Evolutionary conservation across 2,113 vertebrate species (phyloP).

Genomic region (Gambusia affinis): DNA sequence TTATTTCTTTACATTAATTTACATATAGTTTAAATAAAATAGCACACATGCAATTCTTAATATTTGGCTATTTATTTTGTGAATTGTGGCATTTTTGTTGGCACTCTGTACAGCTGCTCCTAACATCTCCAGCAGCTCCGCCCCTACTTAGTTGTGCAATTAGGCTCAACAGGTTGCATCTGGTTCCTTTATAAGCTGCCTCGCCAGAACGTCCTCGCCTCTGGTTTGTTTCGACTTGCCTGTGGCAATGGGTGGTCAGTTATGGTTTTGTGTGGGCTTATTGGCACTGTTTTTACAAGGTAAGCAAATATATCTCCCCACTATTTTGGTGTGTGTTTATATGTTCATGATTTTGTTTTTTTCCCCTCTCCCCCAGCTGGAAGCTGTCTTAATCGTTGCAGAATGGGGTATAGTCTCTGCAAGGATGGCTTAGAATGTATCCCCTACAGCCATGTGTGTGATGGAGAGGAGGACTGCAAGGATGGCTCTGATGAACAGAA

Average conservation of each 20-base stretch:
- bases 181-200: constrained; percentile 52
- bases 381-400: constrained; percentile 55
- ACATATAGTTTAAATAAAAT: not conserved
- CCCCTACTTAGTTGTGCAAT: constrained; percentile 58
- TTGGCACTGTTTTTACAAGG: constrained; percentile 43
- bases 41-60: not conserved
- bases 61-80: not conserved
- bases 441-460: constrained; percentile 78
- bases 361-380: constrained; percentile 1
- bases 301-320: constrained; percentile 18
- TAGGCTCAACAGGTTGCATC: constrained; percentile 51
- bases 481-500: constrained; percentile 89
- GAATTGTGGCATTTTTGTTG: not conserved
- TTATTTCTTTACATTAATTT: not conserved
- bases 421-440: constrained; percentile 81
- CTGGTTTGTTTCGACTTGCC: constrained; percentile 30
- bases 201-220: accelerated
- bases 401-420: constrained; percentile 62
- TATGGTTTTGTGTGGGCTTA: constrained; percentile 46
- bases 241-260: constrained; percentile 57
- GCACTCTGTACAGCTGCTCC: not conserved
- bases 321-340: not conserved
- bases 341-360: not conserved
- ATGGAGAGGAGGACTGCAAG: constrained; percentile 85
- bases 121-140: constrained; percentile 25